These are phyloP conservation scores for Pelecanoides urinatrix DNA, from an alignment of 2,113 vertebrate genomes.

Conservation along the genomic window DNA sequence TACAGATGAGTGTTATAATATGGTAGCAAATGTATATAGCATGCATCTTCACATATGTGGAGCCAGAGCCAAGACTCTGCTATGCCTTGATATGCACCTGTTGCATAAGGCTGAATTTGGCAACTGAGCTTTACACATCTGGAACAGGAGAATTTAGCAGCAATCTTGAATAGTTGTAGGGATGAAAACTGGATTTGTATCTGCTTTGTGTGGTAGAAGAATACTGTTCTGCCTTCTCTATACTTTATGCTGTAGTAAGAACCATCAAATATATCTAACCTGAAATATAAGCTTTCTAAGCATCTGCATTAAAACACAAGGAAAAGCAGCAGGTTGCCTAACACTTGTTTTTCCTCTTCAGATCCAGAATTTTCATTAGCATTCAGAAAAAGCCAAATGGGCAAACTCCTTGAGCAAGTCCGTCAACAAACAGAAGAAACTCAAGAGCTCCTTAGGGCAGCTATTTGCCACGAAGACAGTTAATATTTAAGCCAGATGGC, in stretches of 20 bases:
- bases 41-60: background rate
- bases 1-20: background rate
- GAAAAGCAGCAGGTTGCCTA: background rate
- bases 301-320: background rate
- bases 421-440: constrained; percentile 68
- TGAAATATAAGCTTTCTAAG: background rate
- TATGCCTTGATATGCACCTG: background rate
- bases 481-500: background rate
- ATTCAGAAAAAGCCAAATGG: constrained; percentile 50
- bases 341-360: constrained; percentile 13
- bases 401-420: constrained; percentile 58
- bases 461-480: constrained; percentile 10
- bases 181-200: background rate
- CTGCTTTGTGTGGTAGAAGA: background rate
- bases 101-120: background rate
- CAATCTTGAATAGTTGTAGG: background rate
- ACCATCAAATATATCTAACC: background rate
- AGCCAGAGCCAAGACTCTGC: background rate
- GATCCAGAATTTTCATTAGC: constrained; percentile 63
- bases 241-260: background rate
- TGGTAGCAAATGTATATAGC: background rate
- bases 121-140: background rate
- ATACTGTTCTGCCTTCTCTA: background rate
- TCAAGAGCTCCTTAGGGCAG: constrained; percentile 62
- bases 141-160: background rate